These are phyloP conservation scores for Xiphorhynchus elegans DNA, from an alignment of 2,113 vertebrate genomes.

Conservation along the genomic window DNA sequence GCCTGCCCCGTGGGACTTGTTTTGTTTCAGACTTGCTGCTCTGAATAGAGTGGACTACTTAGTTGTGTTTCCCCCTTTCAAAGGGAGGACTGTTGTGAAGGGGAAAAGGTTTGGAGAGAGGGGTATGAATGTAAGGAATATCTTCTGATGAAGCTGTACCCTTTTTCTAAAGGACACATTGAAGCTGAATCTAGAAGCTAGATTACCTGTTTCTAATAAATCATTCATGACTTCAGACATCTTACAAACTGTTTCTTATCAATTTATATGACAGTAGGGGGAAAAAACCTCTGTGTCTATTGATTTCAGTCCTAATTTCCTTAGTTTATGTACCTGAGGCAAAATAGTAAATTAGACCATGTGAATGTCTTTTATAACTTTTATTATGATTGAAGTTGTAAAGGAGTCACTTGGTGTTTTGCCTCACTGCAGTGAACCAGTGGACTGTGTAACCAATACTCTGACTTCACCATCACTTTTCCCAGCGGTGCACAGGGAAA, in stretches of 20 bases:
- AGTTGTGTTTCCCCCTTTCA: not conserved
- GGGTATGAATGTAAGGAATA: not conserved
- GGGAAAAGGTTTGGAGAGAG: not conserved
- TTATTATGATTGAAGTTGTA: not conserved
- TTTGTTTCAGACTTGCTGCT: constrained; percentile 20
- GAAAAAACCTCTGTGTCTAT: not conserved
- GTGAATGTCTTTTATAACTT: not conserved
- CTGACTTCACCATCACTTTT: fast-evolving
- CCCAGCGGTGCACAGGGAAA: not conserved
- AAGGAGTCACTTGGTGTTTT: not conserved
- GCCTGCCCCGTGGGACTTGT: not conserved
- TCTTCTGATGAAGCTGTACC: not conserved
- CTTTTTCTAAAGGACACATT: not conserved
- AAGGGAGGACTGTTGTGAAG: not conserved
- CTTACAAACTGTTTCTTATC: not conserved
- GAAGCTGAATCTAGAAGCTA: not conserved
- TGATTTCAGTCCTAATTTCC: not conserved
- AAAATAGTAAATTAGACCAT: not conserved
- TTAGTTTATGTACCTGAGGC: not conserved
- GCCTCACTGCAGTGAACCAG: not conserved
- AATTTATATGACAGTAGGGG: not conserved
- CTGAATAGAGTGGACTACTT: not conserved
- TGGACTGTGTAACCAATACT: not conserved
- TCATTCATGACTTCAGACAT: not conserved
- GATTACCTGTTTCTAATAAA: not conserved